These are phyloP conservation scores for Ecdyonurus torrentis DNA, from an alignment of 2,888 invertebrate genomes.

Conservation along the genomic window DNA sequence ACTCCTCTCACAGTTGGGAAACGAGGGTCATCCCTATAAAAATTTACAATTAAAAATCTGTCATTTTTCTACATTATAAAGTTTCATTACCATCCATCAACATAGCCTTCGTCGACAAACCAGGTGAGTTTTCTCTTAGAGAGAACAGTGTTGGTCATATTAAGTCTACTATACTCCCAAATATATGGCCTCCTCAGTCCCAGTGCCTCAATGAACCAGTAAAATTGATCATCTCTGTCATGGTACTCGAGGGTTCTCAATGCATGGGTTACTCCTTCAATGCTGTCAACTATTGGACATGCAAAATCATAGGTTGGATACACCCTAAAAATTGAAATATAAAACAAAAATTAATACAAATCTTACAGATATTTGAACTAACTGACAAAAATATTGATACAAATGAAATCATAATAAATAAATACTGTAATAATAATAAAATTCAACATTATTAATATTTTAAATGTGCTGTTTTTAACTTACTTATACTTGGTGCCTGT, in stretches of 20 bases:
- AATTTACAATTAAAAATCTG: slow-evolving; percentile 10
- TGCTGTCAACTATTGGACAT: slow-evolving; percentile 95
- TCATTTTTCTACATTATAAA: not conserved
- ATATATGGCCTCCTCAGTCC: slow-evolving; percentile 79
- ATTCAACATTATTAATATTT: not conserved
- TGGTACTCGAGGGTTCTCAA: slow-evolving; percentile 97
- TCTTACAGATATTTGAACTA: not conserved
- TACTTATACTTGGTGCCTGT: slow-evolving; percentile 93
- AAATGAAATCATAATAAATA: too few species aligned
- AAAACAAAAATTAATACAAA: slow-evolving; percentile 6
- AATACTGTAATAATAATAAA: too few species aligned
- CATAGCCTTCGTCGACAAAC: slow-evolving; percentile 88
- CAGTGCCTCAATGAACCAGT: slow-evolving; percentile 86
- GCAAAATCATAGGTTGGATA: slow-evolving; percentile 99
- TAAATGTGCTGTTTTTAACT: slow-evolving; percentile 18
- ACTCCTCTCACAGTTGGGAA: slow-evolving; percentile 98
- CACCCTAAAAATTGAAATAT: slow-evolving; percentile 56
- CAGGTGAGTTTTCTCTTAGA: slow-evolving; percentile 96
- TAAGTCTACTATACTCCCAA: slow-evolving; percentile 91
- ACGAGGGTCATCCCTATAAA: slow-evolving; percentile 82
- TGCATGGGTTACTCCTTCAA: slow-evolving; percentile 95
- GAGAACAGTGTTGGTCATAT: slow-evolving; percentile 95
- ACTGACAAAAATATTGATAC: too few species aligned
- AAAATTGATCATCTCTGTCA: slow-evolving; percentile 94
- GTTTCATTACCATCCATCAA: slow-evolving; percentile 76